Evolutionary conservation across 1,140 invertebrate species (phyloP).

Genomic region (Listronotus bonariensis): DNA sequence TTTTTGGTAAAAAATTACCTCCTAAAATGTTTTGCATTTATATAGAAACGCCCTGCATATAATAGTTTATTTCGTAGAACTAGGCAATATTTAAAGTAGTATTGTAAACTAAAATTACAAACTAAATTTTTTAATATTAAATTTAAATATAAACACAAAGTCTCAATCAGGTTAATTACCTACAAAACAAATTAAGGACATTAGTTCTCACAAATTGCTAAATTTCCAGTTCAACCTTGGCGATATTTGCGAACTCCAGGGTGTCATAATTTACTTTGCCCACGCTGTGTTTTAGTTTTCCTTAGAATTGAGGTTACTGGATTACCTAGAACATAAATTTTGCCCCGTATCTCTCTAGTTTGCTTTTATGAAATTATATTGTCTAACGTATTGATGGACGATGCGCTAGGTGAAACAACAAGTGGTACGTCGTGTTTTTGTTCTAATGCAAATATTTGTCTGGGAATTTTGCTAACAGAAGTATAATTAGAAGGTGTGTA

Average conservation of each 20-base stretch:
- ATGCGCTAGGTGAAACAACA: conserved; percentile 22
- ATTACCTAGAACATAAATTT: conserved; percentile 30
- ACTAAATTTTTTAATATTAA: too few relatives aligned
- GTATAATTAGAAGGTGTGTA: too few relatives aligned
- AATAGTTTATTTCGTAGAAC: too few relatives aligned
- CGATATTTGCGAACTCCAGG: conserved; percentile 28
- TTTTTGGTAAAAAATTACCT: too few relatives aligned
- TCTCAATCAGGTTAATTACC: conserved; percentile 13
- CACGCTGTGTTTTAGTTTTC: conserved; percentile 30
- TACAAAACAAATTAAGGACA: conserved; percentile 7
- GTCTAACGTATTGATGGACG: conserved; percentile 29
- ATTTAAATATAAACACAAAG: too few relatives aligned
- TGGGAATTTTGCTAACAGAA: too few relatives aligned
- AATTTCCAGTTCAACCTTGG: conserved; percentile 25
- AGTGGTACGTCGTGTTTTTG: conserved; percentile 4
- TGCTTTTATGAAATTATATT: conserved; percentile 32
- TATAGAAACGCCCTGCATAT: too few relatives aligned
- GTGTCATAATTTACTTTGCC: conserved; percentile 31
- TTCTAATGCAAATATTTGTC: too few relatives aligned
- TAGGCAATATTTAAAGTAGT: too few relatives aligned
- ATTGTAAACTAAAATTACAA: too few relatives aligned
- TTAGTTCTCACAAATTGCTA: conserved; percentile 19
- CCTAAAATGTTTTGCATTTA: too few relatives aligned
- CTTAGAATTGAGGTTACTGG: conserved; percentile 24
- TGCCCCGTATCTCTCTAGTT: conserved; percentile 21